Conservation (phyloP, 2,888 invertebrate genomes). For the Aplocera efformata region DNA sequence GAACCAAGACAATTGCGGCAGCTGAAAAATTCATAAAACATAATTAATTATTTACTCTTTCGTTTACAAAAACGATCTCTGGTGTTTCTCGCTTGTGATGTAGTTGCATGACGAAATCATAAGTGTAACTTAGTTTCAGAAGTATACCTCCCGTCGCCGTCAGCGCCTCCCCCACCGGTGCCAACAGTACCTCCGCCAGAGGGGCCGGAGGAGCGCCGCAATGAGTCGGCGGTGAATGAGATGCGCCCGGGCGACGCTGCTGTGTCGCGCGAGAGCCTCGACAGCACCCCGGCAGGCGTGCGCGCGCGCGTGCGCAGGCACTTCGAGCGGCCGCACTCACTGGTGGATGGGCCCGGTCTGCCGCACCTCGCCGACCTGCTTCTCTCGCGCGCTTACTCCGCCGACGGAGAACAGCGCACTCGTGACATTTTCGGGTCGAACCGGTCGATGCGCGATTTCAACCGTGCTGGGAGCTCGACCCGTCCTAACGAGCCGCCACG, state of each 20-base stretch:
- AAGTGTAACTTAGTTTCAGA: too few relatives aligned
- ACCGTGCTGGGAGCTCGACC: constrained; percentile 34
- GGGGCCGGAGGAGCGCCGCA: background rate
- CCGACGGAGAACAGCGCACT: constrained; percentile 35
- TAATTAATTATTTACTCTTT: too few relatives aligned
- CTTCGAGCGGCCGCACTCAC: constrained; percentile 57
- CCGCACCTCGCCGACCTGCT: constrained; percentile 47
- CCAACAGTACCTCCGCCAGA: constrained; percentile 1
- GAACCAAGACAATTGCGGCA: too few relatives aligned
- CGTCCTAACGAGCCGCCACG: too few relatives aligned
- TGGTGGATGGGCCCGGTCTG: constrained; percentile 46
- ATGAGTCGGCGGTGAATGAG: too few relatives aligned
- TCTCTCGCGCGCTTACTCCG: constrained; percentile 48
- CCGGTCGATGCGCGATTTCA: constrained; percentile 37
- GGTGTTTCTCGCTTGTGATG: too few relatives aligned
- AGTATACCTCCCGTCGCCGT: too few relatives aligned
- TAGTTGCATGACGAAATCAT: too few relatives aligned
- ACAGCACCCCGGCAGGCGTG: constrained; percentile 46
- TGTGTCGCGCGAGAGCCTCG: constrained; percentile 51
- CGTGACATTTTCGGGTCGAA: constrained; percentile 31
- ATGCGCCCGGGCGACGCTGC: constrained; percentile 22
- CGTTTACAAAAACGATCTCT: too few relatives aligned
- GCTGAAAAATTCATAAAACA: too few relatives aligned
- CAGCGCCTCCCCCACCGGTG: constrained; percentile 22
- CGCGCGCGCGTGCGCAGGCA: constrained; percentile 51